Conservation (phyloP, 2,888 invertebrate species). For the Tipula confusa region DNA sequence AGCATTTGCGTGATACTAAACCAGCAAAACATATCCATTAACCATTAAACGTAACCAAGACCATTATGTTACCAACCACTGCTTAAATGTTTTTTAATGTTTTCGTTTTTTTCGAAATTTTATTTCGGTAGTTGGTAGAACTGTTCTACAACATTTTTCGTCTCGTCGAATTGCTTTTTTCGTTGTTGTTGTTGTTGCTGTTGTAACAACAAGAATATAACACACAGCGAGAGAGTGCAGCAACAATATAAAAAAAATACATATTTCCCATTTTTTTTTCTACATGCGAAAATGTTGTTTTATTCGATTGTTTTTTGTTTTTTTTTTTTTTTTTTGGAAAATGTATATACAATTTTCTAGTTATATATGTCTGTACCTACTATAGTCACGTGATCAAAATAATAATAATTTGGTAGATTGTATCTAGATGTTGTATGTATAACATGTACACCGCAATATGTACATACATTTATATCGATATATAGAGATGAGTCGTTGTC, state of each 20-base stretch:
- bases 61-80: background rate
- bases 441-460: background rate
- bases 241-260: background rate
- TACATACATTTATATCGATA: background rate
- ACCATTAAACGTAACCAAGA: too few species aligned
- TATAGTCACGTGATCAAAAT: background rate
- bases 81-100: background rate
- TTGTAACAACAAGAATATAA: conserved; percentile 20
- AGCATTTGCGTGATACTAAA: too few species aligned
- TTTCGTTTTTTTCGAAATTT: background rate
- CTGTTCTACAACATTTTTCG: conserved; percentile 29
- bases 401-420: background rate
- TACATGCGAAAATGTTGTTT: conserved; percentile 20
- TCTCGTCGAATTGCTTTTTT: conserved; percentile 26
- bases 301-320: conserved; percentile 20
- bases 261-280: background rate
- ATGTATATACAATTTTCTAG: conserved; percentile 5
- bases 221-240: background rate
- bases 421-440: background rate
- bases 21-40: too few species aligned
- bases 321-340: background rate
- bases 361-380: background rate
- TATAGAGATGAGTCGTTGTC: background rate
- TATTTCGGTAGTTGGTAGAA: conserved; percentile 29
- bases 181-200: conserved; percentile 27